These are phyloP conservation scores for Engystomops pustulosus DNA, from an alignment of 2,113 vertebrate species.

Conservation along the genomic window DNA sequence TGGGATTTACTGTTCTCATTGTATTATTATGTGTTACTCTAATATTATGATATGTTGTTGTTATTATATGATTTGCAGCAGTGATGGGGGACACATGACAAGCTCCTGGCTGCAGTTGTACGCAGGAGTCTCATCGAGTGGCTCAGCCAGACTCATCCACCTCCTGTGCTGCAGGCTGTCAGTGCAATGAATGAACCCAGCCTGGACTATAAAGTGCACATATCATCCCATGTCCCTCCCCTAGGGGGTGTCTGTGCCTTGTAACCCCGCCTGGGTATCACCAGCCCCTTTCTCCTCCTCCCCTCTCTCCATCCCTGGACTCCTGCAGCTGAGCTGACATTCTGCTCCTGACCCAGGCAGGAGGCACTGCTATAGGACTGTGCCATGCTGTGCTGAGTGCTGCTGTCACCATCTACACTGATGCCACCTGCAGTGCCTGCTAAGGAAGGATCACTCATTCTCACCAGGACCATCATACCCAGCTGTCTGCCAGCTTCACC, in stretches of 20 bases:
- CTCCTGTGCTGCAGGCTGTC: conserved; percentile 12
- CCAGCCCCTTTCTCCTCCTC: conserved; percentile 67
- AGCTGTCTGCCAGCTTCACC: conserved; percentile 31
- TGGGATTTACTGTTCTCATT: too few species aligned
- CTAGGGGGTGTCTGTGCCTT: conserved; percentile 67
- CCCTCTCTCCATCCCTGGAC: conserved; percentile 70
- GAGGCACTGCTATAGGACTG: conserved; percentile 25
- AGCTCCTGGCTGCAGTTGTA: background rate
- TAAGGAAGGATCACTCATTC: background rate
- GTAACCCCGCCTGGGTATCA: conserved; percentile 71
- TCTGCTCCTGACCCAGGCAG: conserved; percentile 71
- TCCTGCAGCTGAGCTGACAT: conserved; percentile 72
- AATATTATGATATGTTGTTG: too few species aligned
- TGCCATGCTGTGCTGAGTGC: conserved; percentile 2
- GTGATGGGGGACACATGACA: too few species aligned
- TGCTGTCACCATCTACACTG: conserved; percentile 44
- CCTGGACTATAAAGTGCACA: background rate
- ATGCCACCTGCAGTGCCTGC: conserved; percentile 31
- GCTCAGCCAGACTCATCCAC: background rate
- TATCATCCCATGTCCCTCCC: conserved; percentile 63
- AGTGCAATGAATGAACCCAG: background rate
- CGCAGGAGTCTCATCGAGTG: background rate
- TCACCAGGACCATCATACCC: conserved; percentile 9
- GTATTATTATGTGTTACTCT: too few species aligned
- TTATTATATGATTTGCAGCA: too few species aligned